Evolutionary conservation across 2,113 vertebrate genomes (phyloP), one percentile per base, ranked within the genome.

Genomic region (Triplophysa rosa): DNA sequence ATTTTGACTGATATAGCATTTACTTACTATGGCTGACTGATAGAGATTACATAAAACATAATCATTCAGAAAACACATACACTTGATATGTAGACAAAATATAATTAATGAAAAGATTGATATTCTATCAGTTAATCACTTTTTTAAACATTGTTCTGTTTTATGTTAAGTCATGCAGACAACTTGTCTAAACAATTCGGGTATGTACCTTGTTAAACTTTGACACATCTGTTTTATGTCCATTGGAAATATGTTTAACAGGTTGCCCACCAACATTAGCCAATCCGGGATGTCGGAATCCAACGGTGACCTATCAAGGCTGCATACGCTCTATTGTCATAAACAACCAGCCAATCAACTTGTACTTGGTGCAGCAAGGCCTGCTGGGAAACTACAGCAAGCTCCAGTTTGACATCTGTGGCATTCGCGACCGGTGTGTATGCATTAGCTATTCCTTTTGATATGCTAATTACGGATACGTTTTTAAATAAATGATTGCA

Each of bases 401-500:
- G 90, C 89, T 96, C 87, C 93, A 92, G 87, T 93, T 96, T 88
- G 95, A 96, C 92, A 89, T 93, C 81, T 96, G 95, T 90, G 93
- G 90, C 87, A 95, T 96, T 89, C 94, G 91, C 89, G 94, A 96
- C 94, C 94, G 95, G 95, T 96, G 95, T 93, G 95, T 93, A 89
- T 52, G 24, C 13, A n/a, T 49, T 67, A 17, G 26, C 11, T 45
- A 8, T 24, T 76, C 24, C 2, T 19, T 56, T 62, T 79, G 64
- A 42, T n/a, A 63, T 78, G 61, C 54, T 54, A 62, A 74, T 67
- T 10, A 40, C 10, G 0, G 65, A 3, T 19, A 2, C 24, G 2
- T 61, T 72, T 63, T 72, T 33, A 66, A 64, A 72, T 26, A 23
- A 64, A 52, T 63, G 0, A 65, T 45, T 65, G 26, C 6, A 14